Base-by-base conservation (phyloP, 2,888 invertebrate genomes). In the Phortica okadai region DNA sequence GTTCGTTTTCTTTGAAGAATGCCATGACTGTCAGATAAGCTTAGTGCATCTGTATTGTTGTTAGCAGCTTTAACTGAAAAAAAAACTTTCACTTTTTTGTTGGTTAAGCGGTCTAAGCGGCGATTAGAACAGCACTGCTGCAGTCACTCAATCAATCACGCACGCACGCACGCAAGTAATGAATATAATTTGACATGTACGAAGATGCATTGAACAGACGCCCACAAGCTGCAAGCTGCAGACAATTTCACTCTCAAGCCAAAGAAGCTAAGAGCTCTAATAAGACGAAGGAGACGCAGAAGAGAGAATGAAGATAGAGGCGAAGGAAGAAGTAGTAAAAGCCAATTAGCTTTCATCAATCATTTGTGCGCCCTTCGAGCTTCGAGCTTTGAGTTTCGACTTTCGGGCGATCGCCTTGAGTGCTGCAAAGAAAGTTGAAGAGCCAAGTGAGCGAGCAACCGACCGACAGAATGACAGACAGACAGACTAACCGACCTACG, bases 281-380 rank as follows among this genome's bases (percentile, higher is more conserved):
- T 2, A 50, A 11, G 50, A 50, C 2, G 14, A 3, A 50, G 50
- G 4, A 33, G 33, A 33, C 4, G 33, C 50, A 3, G 14, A 6
- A 11, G 50, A 50, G 6, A 50, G 14, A 50, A 14, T 2, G 10
- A 21, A 21, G 50, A 3, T 6, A 8, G 10, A 50, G 6, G 50
- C 6, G 10, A 2, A 50, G 6, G 10, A 8, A 14, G 14, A 14
- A 8, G 14, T 8, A 50, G 50, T 50, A 2, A 6, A 50, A 50
- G 10, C 82, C 87, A 88, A 88, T 88, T 88, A 86, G 88, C 87
- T 88, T 88, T 88, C 89, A 88, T 88, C 89, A 88, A 89, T 88
- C 88, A 88, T 62, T 7, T 25, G 62, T 62, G 62, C 62, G 25
- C 50, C 50, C 50, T 50, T 50, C 14, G 50, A 62, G 62, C 50